Evolutionary conservation across 53 echinoderm and acorn worm species (phyloP).

Genomic region (Mesocentrotus franciscanus): DNA sequence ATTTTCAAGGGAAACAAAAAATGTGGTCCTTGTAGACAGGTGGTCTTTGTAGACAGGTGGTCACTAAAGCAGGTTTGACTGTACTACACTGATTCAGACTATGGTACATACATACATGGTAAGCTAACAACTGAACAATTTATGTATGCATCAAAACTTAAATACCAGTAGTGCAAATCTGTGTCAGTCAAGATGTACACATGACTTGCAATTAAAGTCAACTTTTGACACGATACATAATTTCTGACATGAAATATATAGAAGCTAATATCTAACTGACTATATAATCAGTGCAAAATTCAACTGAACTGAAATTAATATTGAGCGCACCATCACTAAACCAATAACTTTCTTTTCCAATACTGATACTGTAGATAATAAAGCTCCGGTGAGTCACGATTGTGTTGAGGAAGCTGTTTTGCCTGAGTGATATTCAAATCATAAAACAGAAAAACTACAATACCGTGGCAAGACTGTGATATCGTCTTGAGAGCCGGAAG

Average conservation of each 20-base stretch:
- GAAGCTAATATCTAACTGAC: background rate
- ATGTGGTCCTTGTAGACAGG: too few relatives aligned
- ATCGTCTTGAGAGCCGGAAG: too few relatives aligned
- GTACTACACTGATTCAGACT: too few relatives aligned
- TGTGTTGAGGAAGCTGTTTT: background rate
- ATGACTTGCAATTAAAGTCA: background rate
- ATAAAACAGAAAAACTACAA: background rate
- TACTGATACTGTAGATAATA: background rate
- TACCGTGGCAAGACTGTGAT: constrained; percentile 12
- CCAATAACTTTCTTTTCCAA: background rate
- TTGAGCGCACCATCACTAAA: too few relatives aligned
- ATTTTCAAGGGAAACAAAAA: too few relatives aligned
- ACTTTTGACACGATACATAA: background rate
- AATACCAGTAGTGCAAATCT: background rate
- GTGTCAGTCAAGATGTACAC: background rate
- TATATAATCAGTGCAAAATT: background rate
- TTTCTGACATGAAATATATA: background rate
- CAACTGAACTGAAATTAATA: background rate
- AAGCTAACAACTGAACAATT: background rate
- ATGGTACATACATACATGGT: too few relatives aligned
- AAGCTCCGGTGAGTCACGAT: background rate
- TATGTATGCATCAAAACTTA: background rate
- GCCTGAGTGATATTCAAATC: background rate
- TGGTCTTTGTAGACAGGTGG: too few relatives aligned
- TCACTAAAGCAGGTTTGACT: too few relatives aligned